A percentile compares a stretch with the other conserved stretches of the same genome.
Conservation (phyloP, 2,113 vertebrate genomes). For the Nansenia antarctica region DNA sequence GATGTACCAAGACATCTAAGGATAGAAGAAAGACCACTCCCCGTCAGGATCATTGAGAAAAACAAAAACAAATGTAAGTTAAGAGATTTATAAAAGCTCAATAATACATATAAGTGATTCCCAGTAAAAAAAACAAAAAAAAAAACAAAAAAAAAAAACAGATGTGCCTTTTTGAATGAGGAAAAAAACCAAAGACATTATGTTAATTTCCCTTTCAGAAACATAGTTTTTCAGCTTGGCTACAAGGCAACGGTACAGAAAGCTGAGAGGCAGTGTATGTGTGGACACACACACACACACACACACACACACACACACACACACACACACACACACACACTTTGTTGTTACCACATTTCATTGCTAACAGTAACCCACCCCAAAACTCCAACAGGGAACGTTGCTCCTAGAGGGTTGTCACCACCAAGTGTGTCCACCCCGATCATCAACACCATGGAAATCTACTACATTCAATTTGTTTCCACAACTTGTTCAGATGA, state of each 20-base stretch:
- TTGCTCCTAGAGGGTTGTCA: not conserved
- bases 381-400: not conserved
- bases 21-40: not conserved
- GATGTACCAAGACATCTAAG: not conserved
- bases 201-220: constrained; percentile 56
- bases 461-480: not conserved
- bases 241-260: constrained; percentile 41
- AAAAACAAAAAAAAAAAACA: constrained; percentile 37
- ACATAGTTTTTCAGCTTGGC: constrained; percentile 25
- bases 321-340: too few relatives aligned
- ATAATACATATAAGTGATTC: constrained; percentile 42
- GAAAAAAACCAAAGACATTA: constrained; percentile 9
- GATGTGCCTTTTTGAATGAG: constrained; percentile 38
- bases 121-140: constrained; percentile 35
- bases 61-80: constrained; percentile 30
- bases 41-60: constrained; percentile 4
- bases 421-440: not conserved
- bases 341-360: too few relatives aligned
- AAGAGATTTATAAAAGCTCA: constrained; percentile 16
- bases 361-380: not conserved
- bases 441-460: not conserved
- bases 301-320: too few relatives aligned
- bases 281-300: too few relatives aligned
- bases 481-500: not conserved
- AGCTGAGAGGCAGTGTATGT: not conserved